Conservation (phyloP, 2,113 vertebrate species). For the Caretta caretta region DNA sequence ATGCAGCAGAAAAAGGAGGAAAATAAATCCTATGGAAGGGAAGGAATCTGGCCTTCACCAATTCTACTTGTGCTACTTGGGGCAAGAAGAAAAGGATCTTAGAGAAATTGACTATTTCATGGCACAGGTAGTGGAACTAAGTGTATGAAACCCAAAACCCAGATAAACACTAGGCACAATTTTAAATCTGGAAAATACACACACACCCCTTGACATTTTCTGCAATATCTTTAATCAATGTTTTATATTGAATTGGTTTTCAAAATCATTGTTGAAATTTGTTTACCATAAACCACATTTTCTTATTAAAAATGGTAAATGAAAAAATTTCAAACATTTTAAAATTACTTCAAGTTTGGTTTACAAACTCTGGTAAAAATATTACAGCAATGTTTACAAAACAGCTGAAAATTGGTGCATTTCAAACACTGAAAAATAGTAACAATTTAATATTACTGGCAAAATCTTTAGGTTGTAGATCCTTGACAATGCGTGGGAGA, state of each 20-base stretch:
- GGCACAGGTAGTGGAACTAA: background rate
- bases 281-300: background rate
- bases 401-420: background rate
- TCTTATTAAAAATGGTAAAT: background rate
- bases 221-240: rapidly evolving
- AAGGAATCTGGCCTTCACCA: background rate
- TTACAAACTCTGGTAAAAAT: background rate
- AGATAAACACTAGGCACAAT: background rate
- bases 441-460: background rate
- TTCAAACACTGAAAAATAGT: background rate
- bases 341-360: background rate
- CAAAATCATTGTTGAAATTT: background rate
- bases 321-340: background rate
- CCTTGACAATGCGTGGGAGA: no score
- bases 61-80: background rate
- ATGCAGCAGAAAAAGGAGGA: background rate
- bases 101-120: background rate
- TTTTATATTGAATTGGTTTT: background rate
- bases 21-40: background rate
- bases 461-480: background rate
- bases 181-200: background rate
- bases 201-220: background rate
- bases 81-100: background rate
- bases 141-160: background rate
- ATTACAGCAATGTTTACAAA: background rate